Base-by-base conservation (phyloP, 2,888 invertebrate genomes). In the Sinohyriopsis cumingii region DNA sequence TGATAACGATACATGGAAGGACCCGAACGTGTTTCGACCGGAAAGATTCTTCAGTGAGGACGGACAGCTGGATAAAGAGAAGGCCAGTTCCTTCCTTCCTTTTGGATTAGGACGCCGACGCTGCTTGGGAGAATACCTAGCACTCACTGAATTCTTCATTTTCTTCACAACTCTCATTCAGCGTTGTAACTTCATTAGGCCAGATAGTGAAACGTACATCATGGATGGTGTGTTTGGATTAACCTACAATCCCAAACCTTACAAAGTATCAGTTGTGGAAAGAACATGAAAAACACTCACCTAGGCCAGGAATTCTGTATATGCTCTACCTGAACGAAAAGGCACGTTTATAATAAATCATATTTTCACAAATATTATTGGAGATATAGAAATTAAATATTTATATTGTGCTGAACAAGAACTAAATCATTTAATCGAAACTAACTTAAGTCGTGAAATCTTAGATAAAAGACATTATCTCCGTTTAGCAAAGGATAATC, bases 101-200 rank as follows among this genome's bases (percentile, higher is more conserved):
- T 84, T 78, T 67, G 77, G 82, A 1, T 25, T 77, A 28, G 86
- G 86, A 6, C 67, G 77, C 33, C 69, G 86, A 54, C 65, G 75
- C 15, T 86, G 85, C 65, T 54, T 82, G 33, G 86, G 86, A 4
- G 84, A 86, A 71, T 61, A 68, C n/a, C 65, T 86, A n/a, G 82
- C 81, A 22, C 71, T 71, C n/a, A 72, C 72, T 65, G 80, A 84
- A 67, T n/a, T 86, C 1, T 80, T 82, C 54, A 15, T 85, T 5
- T 75, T 77, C 65, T 71, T 85, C 25, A 64, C 79, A 6, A 69
- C 68, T 7, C 45, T 85, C 15, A 65, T 84, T 59, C 81, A 81
- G 69, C 59, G 65, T n/a, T 82, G 77, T 59, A 62, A 59, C 6
- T 75, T 76, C 59, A 55, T 63, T 3, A 61, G 63, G 33, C 70